Conservation (phyloP, 2,888 invertebrate species). For the Luperina nickerlii region DNA sequence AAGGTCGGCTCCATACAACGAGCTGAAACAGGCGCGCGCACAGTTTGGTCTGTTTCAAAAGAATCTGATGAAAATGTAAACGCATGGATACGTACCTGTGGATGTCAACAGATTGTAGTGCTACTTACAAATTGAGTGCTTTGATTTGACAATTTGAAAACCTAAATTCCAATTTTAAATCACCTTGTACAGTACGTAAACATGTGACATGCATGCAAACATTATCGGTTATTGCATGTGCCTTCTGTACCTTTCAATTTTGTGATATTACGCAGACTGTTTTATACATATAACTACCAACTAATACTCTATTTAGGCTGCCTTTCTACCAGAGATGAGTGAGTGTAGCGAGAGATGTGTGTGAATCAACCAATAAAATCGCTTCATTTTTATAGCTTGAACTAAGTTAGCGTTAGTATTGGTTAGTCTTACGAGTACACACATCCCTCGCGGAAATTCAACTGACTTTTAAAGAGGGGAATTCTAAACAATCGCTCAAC, state of each 20-base stretch:
- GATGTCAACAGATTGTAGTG: background rate
- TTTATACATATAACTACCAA: background rate
- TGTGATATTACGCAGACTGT: background rate
- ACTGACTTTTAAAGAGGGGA: background rate
- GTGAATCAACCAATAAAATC: too few species aligned
- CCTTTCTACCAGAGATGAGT: too few species aligned
- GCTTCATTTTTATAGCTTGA: too few species aligned
- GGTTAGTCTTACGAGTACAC: too few species aligned
- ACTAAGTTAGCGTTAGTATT: too few species aligned
- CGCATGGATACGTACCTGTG: background rate
- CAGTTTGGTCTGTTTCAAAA: background rate
- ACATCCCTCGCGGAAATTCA: background rate
- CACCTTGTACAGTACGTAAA: background rate
- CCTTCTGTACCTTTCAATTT: background rate
- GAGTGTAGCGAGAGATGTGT: too few species aligned
- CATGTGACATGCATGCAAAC: too few species aligned
- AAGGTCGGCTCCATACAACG: background rate
- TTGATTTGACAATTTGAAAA: background rate
- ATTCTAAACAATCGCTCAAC: background rate
- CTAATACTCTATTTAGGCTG: background rate
- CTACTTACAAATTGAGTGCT: background rate
- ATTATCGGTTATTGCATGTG: too few species aligned
- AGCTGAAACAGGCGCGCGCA: background rate
- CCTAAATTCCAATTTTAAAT: background rate
- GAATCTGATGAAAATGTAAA: background rate